Percentiles rank a stretch among this genome's conserved stretches.
Evolutionary conservation across 2,888 invertebrate genomes (phyloP).

Genomic region (Micoletzkya japonica): DNA sequence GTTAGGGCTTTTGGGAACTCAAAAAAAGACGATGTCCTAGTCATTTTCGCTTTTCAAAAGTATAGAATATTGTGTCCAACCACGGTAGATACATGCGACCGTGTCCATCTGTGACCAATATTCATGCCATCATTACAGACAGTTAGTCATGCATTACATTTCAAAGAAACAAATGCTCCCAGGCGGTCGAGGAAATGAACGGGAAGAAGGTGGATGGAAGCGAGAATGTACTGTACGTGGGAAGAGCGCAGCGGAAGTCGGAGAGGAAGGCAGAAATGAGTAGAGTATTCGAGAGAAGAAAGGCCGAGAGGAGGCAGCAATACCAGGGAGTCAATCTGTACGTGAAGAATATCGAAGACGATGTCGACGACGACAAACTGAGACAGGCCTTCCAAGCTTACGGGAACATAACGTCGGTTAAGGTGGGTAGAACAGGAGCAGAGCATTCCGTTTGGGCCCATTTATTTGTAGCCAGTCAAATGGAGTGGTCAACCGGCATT

Average conservation of each 20-base stretch:
- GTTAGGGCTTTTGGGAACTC: too few species aligned
- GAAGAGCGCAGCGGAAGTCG: constrained; percentile 98
- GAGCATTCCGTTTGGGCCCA: neutral
- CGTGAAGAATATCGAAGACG: constrained; percentile 97
- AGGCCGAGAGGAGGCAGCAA: constrained; percentile 67
- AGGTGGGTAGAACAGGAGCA: too few species aligned
- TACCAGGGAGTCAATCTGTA: constrained; percentile 91
- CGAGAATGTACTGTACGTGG: constrained; percentile 77
- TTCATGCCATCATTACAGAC: too few species aligned
- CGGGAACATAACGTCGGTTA: constrained; percentile 96
- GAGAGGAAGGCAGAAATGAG: constrained; percentile 95
- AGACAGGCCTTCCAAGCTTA: constrained; percentile 92
- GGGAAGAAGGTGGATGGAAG: constrained; percentile 72
- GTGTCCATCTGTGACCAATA: too few species aligned
- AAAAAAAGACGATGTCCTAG: too few species aligned
- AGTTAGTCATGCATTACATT: too few species aligned
- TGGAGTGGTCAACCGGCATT: too few species aligned
- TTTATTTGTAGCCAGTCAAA: too few species aligned
- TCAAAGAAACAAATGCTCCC: neutral
- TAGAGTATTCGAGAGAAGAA: constrained; percentile 91
- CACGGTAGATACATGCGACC: too few species aligned
- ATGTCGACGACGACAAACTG: constrained; percentile 92
- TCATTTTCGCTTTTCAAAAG: too few species aligned
- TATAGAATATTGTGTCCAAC: too few species aligned
- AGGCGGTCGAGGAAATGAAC: constrained; percentile 86